Conservation (phyloP, 2,113 vertebrate genomes). For the Nymphicus hollandicus region DNA sequence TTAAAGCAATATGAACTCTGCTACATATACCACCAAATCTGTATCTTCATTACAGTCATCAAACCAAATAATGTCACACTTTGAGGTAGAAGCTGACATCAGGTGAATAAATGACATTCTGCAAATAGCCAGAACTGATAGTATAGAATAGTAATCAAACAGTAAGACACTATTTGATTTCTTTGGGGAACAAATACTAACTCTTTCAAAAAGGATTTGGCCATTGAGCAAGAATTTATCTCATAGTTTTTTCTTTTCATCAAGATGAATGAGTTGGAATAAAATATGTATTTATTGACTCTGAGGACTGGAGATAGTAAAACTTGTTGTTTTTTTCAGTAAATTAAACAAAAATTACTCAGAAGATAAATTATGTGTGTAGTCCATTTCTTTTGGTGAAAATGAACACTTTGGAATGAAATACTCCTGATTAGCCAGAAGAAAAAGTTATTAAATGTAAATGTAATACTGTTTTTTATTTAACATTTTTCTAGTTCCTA, state of each 20-base stretch:
- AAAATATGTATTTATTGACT: slow-evolving; percentile 34
- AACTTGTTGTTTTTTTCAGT: not conserved
- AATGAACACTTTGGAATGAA: not conserved
- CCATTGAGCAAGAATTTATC: not conserved
- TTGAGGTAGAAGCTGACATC: not conserved
- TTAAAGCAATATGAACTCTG: not conserved
- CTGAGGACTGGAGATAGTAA: not conserved
- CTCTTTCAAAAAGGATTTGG: not conserved
- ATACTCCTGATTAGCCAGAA: not conserved
- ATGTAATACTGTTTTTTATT: not conserved
- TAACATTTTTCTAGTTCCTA: not conserved
- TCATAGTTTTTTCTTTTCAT: slow-evolving; percentile 26
- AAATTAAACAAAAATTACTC: slow-evolving; percentile 30
- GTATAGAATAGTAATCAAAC: not conserved
- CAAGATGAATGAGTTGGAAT: not conserved
- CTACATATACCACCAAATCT: not conserved
- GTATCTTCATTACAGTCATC: not conserved
- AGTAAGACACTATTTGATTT: not conserved
- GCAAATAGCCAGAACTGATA: not conserved
- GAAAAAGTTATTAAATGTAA: not conserved
- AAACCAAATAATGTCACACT: not conserved
- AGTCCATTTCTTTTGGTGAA: not conserved
- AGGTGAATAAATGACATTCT: not conserved
- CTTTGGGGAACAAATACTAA: not conserved
- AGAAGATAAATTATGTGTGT: not conserved